Conservation (phyloP, 1,140 invertebrate genomes). For the Heliconius eleuchia region DNA sequence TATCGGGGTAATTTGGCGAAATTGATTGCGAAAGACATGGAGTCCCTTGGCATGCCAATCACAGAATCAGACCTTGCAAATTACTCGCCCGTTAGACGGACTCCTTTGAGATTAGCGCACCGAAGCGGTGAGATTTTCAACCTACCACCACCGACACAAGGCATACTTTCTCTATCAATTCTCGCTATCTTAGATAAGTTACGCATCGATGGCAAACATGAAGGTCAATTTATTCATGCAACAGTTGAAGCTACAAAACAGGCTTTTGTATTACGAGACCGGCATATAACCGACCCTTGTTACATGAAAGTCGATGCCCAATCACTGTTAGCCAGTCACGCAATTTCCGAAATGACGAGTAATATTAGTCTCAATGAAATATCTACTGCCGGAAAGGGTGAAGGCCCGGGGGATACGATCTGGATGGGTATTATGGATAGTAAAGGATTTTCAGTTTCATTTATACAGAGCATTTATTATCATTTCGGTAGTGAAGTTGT, state of each 20-base stretch:
- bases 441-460: slow-evolving; percentile 71
- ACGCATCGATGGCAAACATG: slow-evolving; percentile 61
- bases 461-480: slow-evolving; percentile 71
- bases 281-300: slow-evolving; percentile 66
- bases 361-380: slow-evolving; percentile 53
- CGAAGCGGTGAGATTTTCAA: slow-evolving; percentile 62
- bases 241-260: slow-evolving; percentile 73
- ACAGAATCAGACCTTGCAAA: slow-evolving; percentile 64
- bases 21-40: slow-evolving; percentile 64
- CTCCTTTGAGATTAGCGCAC: slow-evolving; percentile 57
- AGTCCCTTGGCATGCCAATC: slow-evolving; percentile 62
- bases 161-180: slow-evolving; percentile 64
- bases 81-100: slow-evolving; percentile 59
- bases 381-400: slow-evolving; percentile 44
- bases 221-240: slow-evolving; percentile 69
- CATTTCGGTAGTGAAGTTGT: slow-evolving; percentile 64
- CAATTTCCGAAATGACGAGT: slow-evolving; percentile 58
- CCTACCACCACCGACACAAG: slow-evolving; percentile 69
- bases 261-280: slow-evolving; percentile 63
- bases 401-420: slow-evolving; percentile 66
- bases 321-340: slow-evolving; percentile 49
- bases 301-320: slow-evolving; percentile 62
- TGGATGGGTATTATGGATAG: slow-evolving; percentile 74
- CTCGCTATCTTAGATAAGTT: slow-evolving; percentile 68
- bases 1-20: slow-evolving; percentile 65